Base-by-base conservation (phyloP, 2,888 invertebrate genomes). In the Idaea biselata region DNA sequence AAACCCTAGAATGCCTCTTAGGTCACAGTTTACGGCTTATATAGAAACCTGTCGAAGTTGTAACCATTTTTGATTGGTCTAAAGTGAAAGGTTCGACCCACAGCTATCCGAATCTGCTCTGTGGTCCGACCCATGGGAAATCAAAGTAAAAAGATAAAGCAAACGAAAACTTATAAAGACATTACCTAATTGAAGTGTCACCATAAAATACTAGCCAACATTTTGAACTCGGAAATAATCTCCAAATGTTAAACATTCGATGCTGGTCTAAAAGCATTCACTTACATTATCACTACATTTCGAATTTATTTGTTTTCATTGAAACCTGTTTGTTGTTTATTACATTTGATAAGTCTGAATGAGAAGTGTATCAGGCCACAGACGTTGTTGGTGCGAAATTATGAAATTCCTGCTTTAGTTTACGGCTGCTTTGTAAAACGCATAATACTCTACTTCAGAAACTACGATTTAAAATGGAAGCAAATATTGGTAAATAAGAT, bases 271-370 rank as follows among this genome's bases (percentile, higher is more conserved):
- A 44, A 44, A 44, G 44, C 44, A 44, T 44, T 44, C 44, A 44
- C 44, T 44, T 44, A 44, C 44, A 14, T 44, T 44, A 44, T 44
- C 44, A 11, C 44, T 44, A 44, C 44, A 44, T 44, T 44, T 44
- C 44, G 44, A 44, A 44, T 44, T 44, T 44, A 44, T 44, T 44
- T 44, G 44, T 44, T 44, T 44, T 44, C 44, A 44, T 44, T 44
- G 14, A 44, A 44, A 44, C 44, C 44, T 44, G 44, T 44, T 44
- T 3, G 44, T 44, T 44, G 14, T 44, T 44, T 44, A 44, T 44
- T 44, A 44, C 44, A 44, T 44, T 25, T 44, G 44, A 44, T 44
- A 44, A 44, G 44, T 44, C 11, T 11, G 44, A 44, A 44, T 44
- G 14, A 44, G 44, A 8, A 44, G 44, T 7, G 11, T 44, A 44